Base-by-base conservation (phyloP, 2,797 vertebrate genomes). In the Fundulus diaphanus region DNA sequence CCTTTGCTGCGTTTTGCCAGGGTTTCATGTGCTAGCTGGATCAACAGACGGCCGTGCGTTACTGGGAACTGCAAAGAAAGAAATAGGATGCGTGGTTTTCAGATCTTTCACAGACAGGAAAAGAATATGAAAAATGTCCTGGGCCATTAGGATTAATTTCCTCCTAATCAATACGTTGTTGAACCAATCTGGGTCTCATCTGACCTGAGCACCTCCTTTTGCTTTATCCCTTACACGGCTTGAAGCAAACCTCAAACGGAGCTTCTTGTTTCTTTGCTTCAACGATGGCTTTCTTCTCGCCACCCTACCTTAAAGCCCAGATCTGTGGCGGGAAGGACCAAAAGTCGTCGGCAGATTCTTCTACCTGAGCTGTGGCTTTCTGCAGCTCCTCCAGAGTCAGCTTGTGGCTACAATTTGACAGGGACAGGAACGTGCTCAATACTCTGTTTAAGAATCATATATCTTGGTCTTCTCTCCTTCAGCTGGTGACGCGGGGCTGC, bases 401-500 rank as follows among this genome's bases (percentile, higher is more conserved):
- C n/a, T 63, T 24, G 33, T 63, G 56, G 15, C 15, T 31, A 31
- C 6, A 57, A 33, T 8, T 5, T 59, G 56, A 59, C 29, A 20
- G 33, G 33, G 33, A 59, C 33, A 12, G 61, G 61, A 65, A 65
- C 22, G 40, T 52, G 7, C n/a, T 52, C 24, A 52, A 52, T 11
- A 9, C 51, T n/a, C 22, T 51, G 2, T 24, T 1, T 68, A 13
- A 70, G 24, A 74, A 68, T 81, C 49, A 42, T 56, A 63, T 49
- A 7, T 49, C 20, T 22, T 22, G 73, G 3, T 68, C 51, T 77
- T 52, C 46, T 51, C 15, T 1, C 70, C 70, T 29, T 12, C 87
- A 98, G 97, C 85, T 97, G 91, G 96, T 98, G 57, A 97, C 97
- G 0, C 92, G 97, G 0, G 97, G 97, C 57, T 98, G 97, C 0